A percentile compares a stretch with the other conserved stretches of the same genome.
Evolutionary conservation across 30 jellyfish, hydroid and myxozoan species (phyloP).

Genomic region (Aurelia coerulea): DNA sequence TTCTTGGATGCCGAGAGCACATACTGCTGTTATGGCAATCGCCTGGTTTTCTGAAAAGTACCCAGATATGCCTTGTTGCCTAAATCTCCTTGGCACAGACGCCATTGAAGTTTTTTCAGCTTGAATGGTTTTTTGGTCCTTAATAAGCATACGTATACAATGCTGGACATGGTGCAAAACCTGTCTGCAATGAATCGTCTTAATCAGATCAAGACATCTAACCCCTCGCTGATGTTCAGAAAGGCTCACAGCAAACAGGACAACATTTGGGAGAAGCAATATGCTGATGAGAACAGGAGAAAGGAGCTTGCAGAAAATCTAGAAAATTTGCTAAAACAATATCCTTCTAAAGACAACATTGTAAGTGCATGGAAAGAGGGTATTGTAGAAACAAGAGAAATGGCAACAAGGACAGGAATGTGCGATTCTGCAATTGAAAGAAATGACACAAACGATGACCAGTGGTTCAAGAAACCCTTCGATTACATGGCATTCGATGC

Average conservation of each 20-base stretch:
- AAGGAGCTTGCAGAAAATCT: constrained; percentile 3
- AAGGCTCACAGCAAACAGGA: constrained; percentile 65
- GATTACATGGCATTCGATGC: constrained; percentile 13
- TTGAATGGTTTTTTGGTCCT: constrained; percentile 39
- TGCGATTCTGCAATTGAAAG: constrained; percentile 8
- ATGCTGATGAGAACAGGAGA: constrained; percentile 27
- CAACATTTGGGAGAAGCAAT: constrained; percentile 62
- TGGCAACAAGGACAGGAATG: constrained; percentile 31
- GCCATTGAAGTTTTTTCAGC: constrained; percentile 48
- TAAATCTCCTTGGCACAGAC: constrained; percentile 48
- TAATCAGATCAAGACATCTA: constrained; percentile 39
- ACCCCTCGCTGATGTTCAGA: constrained; percentile 23
- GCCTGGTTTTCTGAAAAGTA: constrained; percentile 36
- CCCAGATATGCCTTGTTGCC: constrained; percentile 23
- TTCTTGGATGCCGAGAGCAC: constrained; percentile 37
- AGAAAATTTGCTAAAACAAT: constrained; percentile 9
- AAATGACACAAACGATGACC: constrained; percentile 18
- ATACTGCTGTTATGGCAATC: constrained; percentile 45
- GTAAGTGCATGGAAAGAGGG: constrained; percentile 49
- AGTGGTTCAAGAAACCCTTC: constrained; percentile 29
- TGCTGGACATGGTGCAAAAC: constrained; percentile 55
- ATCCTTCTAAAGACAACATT: constrained; percentile 11
- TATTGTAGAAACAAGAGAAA: constrained; percentile 29
- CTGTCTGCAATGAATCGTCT: constrained; percentile 49
- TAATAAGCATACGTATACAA: constrained; percentile 46